Conservation (phyloP, 1,140 invertebrate genomes). For the Zaprionus vittiger region DNA sequence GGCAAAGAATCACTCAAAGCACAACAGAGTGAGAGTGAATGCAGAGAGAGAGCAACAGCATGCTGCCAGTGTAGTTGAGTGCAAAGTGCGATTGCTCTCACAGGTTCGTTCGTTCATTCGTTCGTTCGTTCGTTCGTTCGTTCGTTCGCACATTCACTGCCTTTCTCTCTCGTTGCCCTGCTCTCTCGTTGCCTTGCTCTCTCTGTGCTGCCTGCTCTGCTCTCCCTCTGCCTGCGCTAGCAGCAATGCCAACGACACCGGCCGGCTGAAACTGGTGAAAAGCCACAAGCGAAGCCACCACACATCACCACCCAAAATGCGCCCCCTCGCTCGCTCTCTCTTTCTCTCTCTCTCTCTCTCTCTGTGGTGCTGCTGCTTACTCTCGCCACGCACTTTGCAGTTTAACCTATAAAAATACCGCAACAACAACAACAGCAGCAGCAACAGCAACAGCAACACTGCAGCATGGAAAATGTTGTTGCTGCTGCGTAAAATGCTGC, state of each 20-base stretch:
- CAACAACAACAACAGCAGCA: conserved; percentile 57
- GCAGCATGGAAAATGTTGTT: conserved; percentile 48
- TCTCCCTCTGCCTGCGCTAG: conserved; percentile 3
- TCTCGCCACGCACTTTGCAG: conserved; percentile 62
- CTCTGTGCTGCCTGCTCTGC: not conserved
- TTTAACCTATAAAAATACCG: conserved; percentile 82
- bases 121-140: not conserved
- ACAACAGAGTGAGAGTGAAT: conserved; percentile 3
- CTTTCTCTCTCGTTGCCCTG: not conserved
- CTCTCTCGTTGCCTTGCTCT: conserved; percentile 19
- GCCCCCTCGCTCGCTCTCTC: conserved; percentile 13
- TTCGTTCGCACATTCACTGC: conserved; percentile 23
- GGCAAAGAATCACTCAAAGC: conserved; percentile 48
- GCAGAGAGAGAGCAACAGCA: conserved; percentile 4
- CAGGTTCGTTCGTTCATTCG: not conserved
- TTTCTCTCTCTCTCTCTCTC: not conserved
- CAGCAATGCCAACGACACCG: conserved; percentile 72
- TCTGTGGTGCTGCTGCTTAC: conserved; percentile 7
- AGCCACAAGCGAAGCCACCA: conserved; percentile 39
- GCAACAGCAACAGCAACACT: conserved; percentile 20
- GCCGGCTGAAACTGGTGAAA: conserved; percentile 78
- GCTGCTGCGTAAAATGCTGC: conserved; percentile 22
- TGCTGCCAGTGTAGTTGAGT: conserved; percentile 22
- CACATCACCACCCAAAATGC: conserved; percentile 1
- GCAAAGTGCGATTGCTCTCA: conserved; percentile 15